Conservation (phyloP, 2,888 invertebrate genomes). For the Tribolium freemani region DNA sequence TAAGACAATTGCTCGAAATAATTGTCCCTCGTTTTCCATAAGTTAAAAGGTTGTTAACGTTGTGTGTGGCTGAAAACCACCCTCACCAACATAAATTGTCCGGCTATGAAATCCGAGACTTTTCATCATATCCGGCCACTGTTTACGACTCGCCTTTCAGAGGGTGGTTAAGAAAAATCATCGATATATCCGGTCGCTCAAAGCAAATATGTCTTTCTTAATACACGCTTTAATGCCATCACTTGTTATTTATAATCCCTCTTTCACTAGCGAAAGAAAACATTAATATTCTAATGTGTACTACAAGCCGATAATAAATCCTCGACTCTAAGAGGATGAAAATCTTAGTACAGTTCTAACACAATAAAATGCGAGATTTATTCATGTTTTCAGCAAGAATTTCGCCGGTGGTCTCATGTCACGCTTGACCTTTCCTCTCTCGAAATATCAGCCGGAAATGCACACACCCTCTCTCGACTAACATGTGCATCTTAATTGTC, state of each 20-base stretch:
- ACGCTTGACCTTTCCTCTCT: slow-evolving; percentile 23
- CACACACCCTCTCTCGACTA: slow-evolving; percentile 15
- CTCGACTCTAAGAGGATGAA: slow-evolving; percentile 1
- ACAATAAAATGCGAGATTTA: neutral
- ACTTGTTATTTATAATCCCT: slow-evolving; percentile 11
- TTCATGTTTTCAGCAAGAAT: slow-evolving; percentile 14
- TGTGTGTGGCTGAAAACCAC: slow-evolving; percentile 2
- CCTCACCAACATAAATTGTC: slow-evolving; percentile 20
- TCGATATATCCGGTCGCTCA: neutral
- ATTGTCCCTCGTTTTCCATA: slow-evolving; percentile 2
- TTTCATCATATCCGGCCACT: slow-evolving; percentile 18
- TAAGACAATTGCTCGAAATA: slow-evolving; percentile 16
- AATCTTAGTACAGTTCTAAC: slow-evolving; percentile 1
- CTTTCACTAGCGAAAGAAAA: slow-evolving; percentile 17
- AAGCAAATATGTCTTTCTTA: neutral
- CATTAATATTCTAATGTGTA: slow-evolving; percentile 30
- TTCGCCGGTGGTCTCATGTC: slow-evolving; percentile 19
- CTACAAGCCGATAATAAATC: slow-evolving; percentile 16
- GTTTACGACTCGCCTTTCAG: slow-evolving; percentile 5
- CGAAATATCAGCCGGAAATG: slow-evolving; percentile 34
- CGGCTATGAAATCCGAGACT: slow-evolving; percentile 24
- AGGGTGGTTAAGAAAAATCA: slow-evolving; percentile 6
- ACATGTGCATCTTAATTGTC: slow-evolving; percentile 39
- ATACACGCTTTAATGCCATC: neutral
- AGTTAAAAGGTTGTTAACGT: slow-evolving; percentile 8